Base-by-base conservation (phyloP, 2,888 invertebrate species). In the Ornithoptera alexandrae region DNA sequence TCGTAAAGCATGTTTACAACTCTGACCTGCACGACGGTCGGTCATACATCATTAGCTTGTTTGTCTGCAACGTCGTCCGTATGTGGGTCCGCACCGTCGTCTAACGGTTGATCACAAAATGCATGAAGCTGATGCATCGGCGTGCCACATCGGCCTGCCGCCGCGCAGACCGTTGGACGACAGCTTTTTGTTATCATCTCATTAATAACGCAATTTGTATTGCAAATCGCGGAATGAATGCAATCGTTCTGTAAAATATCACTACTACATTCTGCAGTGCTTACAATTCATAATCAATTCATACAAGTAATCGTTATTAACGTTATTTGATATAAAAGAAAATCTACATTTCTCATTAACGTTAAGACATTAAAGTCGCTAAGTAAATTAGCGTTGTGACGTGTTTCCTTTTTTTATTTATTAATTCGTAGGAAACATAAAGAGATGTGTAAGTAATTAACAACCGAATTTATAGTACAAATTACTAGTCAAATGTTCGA, bases 51-150 rank as follows among this genome's bases (percentile, higher is more conserved):
- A 87, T 87, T 81, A 81, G 81, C 81, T 85, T 75, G 85, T 88
- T 89, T 87, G 87, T 86, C 84, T 83, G 75, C 77, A 74, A 67
- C 74, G 64, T 70, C 62, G 69, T 75, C 66, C 71, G 80, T 83
- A 88, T 87, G 89, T 90, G 84, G 84, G 88, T 79, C 87, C 79
- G 72, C 74, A 76, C 77, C 76, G 78, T 76, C 78, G 79, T 72
- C 80, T 89, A 91, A 91, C 91, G 90, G 92, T 90, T 76, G 78
- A 77, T 79, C 83, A 90, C 90, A 91, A 67, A 70, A 91, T 89
- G 82, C 86, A 81, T 78, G 81, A 77, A 77, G 72, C 80, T 84
- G 85, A 85, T 86, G 85, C 88, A 89, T 84, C 78, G 82, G 75
- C 81, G 87, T 86, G 82, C 88, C 78, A 88, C 86, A 87, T 90